Percentiles rank a stretch among this genome's conserved stretches.
phyloP scores from a whole-genome alignment of 2,113 vertebrate species.

The Pelvicachromis taeniatus region DNA sequence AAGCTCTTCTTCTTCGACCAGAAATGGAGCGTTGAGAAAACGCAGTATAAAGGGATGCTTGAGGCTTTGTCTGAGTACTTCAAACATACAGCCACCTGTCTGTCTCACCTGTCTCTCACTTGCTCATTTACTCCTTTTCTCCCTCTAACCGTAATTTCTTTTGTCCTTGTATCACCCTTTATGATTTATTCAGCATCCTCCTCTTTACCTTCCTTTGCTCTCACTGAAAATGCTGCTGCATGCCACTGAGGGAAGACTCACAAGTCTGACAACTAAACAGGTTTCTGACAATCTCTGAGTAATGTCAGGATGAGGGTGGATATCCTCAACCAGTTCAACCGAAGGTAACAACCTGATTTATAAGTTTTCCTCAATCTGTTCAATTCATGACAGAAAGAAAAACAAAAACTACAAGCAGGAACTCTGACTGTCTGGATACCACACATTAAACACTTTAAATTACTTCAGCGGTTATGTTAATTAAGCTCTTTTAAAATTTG shows the following conservation, averaged over 20 bases:
- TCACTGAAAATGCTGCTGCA: not conserved
- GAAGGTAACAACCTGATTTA: not conserved
- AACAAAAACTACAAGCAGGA: not conserved
- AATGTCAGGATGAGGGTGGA: not conserved
- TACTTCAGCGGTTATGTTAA: too few species aligned
- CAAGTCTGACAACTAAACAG: not conserved
- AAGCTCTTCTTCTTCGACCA: not conserved
- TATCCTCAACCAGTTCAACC: not conserved
- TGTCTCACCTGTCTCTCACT: not conserved
- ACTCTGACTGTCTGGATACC: not conserved
- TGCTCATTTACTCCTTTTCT: not conserved
- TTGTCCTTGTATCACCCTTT: not conserved
- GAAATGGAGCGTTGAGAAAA: not conserved
- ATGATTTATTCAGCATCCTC: not conserved
- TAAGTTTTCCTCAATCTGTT: not conserved
- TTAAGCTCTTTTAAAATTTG: not conserved
- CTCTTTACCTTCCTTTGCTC: not conserved
- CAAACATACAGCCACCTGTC: not conserved
- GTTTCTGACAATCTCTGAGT: not conserved
- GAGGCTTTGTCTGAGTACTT: slow-evolving; percentile 22
- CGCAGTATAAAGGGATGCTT: not conserved
- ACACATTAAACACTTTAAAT: not conserved
- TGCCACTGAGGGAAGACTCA: not conserved
- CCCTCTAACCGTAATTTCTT: not conserved
- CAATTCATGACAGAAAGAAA: not conserved